Conservation (phyloP, 2,888 invertebrate genomes). For the Sclerodermus sp. region DNA sequence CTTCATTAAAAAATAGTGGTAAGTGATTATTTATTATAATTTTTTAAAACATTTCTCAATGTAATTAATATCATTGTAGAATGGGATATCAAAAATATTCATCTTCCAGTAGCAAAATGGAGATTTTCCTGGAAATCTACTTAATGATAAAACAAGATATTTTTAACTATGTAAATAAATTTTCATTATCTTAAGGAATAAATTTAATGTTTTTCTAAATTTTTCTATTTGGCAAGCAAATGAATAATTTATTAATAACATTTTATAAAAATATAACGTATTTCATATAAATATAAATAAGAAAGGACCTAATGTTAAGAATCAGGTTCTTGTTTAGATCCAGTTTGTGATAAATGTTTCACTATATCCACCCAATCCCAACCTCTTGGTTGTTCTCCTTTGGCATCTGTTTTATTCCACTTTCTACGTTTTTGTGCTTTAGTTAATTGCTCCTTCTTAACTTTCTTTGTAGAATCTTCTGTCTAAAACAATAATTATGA, state of each 20-base stretch:
- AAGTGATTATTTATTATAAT: slow-evolving; percentile 6
- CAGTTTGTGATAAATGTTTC: slow-evolving; percentile 89
- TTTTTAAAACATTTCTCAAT: background rate
- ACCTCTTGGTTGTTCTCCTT: slow-evolving; percentile 84
- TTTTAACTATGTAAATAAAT: slow-evolving; percentile 2
- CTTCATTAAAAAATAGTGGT: slow-evolving; percentile 38
- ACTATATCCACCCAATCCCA: slow-evolving; percentile 96
- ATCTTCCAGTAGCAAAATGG: slow-evolving; percentile 66
- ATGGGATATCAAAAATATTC: slow-evolving; percentile 64
- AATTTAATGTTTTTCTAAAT: background rate
- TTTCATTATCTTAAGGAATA: slow-evolving; percentile 3
- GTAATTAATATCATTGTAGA: slow-evolving; percentile 54
- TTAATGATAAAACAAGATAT: background rate
- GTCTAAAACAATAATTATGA: slow-evolving; percentile 9
- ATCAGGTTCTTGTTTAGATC: slow-evolving; percentile 59
- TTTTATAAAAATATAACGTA: slow-evolving; percentile 47
- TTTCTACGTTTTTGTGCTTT: slow-evolving; percentile 89
- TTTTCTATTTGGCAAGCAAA: slow-evolving; percentile 12
- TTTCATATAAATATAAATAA: slow-evolving; percentile 40
- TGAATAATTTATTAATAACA: slow-evolving; percentile 36
- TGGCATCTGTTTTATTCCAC: slow-evolving; percentile 81
- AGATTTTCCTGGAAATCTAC: slow-evolving; percentile 46
- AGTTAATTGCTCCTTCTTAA: slow-evolving; percentile 82
- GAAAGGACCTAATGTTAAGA: slow-evolving; percentile 32
- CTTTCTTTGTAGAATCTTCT: slow-evolving; percentile 62